phyloP scores from a whole-genome alignment of 2,113 vertebrate species.

The Tychaedon coryphoeus region DNA sequence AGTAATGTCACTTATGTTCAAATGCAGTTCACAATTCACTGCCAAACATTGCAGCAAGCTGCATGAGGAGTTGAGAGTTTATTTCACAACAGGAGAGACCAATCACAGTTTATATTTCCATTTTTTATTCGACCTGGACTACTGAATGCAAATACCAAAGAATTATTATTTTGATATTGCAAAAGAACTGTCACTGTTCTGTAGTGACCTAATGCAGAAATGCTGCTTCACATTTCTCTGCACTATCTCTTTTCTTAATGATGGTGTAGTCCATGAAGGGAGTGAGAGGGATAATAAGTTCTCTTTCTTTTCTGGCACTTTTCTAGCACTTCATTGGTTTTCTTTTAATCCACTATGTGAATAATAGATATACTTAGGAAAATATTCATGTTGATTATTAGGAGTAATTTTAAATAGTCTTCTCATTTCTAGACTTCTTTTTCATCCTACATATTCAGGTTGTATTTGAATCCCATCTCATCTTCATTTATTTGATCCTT shows the following conservation, averaged over 20 bases:
- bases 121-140: constrained; percentile 13
- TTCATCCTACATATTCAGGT: neutral
- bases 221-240: neutral
- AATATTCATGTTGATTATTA: neutral
- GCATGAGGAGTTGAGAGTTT: neutral
- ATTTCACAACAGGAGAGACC: constrained; percentile 31
- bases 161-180: neutral
- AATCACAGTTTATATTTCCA: neutral
- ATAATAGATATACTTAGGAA: neutral
- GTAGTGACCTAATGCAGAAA: constrained; percentile 5
- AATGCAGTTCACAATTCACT: constrained; percentile 33
- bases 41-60: constrained; percentile 36
- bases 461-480: neutral
- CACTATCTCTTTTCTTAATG: neutral
- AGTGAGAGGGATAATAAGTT: neutral
- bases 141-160: neutral
- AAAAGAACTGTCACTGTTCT: neutral
- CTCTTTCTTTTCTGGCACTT: neutral
- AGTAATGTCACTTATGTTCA: constrained; percentile 25
- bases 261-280: neutral
- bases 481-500: neutral
- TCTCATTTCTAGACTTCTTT: neutral
- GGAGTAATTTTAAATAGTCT: neutral
- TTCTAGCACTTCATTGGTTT: neutral
- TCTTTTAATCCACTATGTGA: neutral